Percentiles rank a stretch among this genome's conserved stretches.
phyloP scores from a whole-genome alignment of 2,888 invertebrate genomes.

The Drosophila stalkeri region DNA sequence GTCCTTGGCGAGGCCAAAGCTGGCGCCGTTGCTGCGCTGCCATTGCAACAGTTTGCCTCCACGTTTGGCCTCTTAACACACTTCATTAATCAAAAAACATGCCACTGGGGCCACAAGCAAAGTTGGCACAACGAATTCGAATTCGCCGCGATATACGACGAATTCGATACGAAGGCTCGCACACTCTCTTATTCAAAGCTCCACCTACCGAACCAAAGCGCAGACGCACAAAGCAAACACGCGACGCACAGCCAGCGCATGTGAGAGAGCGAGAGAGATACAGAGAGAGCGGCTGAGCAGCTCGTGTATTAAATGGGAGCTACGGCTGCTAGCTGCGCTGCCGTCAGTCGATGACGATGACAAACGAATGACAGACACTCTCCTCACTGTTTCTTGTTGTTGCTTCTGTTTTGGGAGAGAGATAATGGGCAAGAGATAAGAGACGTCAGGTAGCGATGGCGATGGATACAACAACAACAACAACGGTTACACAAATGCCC shows the following conservation, averaged over 20 bases:
- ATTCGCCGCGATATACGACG: conserved; percentile 45
- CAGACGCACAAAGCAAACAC: conserved; percentile 57
- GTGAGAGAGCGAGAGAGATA: conserved; percentile 39
- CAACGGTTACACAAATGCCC: conserved; percentile 75
- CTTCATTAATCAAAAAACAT: conserved; percentile 81
- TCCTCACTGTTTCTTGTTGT: conserved; percentile 42
- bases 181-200: conserved; percentile 57
- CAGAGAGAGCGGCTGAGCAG: conserved; percentile 23
- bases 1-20: conserved; percentile 67
- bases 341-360: conserved; percentile 68
- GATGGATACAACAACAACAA: conserved; percentile 50
- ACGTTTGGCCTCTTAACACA: conserved; percentile 84
- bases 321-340: conserved; percentile 53
- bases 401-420: conserved; percentile 61
- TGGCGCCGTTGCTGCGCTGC: conserved; percentile 35
- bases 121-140: conserved; percentile 21
- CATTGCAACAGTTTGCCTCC: conserved; percentile 61
- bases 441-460: conserved; percentile 78
- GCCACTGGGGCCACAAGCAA: conserved; percentile 51
- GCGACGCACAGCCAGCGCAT: conserved; percentile 23
- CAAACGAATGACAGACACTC: conserved; percentile 83
- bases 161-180: conserved; percentile 27
- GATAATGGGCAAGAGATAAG: conserved; percentile 85
- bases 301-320: conserved; percentile 41
- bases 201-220: conserved; percentile 69